These are phyloP conservation scores for Leistus spinibarbis DNA, from an alignment of 2,888 invertebrate genomes.

Conservation along the genomic window DNA sequence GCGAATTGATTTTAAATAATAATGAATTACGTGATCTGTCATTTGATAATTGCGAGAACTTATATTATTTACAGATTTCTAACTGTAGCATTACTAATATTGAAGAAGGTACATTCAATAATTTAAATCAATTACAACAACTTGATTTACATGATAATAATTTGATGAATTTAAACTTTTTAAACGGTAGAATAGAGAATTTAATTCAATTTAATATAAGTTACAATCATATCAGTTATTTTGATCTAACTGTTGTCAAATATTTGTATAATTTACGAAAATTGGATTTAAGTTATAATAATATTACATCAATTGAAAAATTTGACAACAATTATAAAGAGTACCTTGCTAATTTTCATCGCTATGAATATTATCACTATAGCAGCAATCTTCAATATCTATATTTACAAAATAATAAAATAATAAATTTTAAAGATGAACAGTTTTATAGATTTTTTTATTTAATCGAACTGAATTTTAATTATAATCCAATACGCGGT, in stretches of 20 bases:
- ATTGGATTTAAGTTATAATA: neutral
- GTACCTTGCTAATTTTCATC: too few species aligned
- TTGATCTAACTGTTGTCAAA: neutral
- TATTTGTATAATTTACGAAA: neutral
- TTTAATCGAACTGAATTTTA: too few species aligned
- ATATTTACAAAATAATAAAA: too few species aligned
- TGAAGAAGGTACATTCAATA: neutral
- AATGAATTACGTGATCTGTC: neutral
- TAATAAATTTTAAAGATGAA: too few species aligned
- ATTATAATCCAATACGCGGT: conserved; percentile 4
- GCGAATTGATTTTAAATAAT: conserved; percentile 4
- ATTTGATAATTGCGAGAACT: conserved; percentile 12
- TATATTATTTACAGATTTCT: neutral
- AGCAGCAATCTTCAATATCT: too few species aligned
- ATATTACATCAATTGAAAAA: too few species aligned
- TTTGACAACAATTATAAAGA: too few species aligned
- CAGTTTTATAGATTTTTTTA: too few species aligned
- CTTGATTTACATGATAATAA: conserved; percentile 10
- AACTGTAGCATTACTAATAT: neutral
- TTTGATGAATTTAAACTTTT: neutral
- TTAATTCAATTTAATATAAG: neutral
- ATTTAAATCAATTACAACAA: neutral
- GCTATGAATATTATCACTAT: too few species aligned
- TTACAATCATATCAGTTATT: conserved; percentile 3
- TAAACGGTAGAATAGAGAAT: neutral